A percentile compares a stretch with the other conserved stretches of the same genome.
Evolutionary conservation across 2,888 invertebrate genomes (phyloP).

Genomic region (Creontiades dilutus): DNA sequence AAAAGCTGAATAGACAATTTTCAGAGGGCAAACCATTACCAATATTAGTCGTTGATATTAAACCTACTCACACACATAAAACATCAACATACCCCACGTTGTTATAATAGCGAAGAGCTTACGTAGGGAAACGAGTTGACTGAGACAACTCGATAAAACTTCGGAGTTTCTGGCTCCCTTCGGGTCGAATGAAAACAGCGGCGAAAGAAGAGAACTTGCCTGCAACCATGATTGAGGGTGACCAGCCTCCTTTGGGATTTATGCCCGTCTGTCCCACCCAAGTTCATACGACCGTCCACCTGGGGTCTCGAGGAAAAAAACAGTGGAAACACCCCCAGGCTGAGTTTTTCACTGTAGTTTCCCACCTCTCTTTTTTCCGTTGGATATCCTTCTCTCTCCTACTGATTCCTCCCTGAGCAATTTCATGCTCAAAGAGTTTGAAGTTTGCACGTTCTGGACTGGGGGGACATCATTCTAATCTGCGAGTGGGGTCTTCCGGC

Average conservation of each 20-base stretch:
- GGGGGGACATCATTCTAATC: background rate
- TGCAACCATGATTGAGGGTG: slow-evolving; percentile 26
- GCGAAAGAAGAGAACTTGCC: background rate
- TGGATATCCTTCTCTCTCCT: background rate
- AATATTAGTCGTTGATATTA: too few species aligned
- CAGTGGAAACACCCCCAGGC: background rate
- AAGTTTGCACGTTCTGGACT: background rate
- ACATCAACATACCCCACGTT: too few species aligned
- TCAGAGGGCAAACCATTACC: too few species aligned
- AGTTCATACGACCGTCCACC: slow-evolving; percentile 16
- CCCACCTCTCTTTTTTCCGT: background rate
- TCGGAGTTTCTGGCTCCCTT: background rate
- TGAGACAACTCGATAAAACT: background rate
- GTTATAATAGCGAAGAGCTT: too few species aligned
- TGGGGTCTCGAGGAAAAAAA: background rate
- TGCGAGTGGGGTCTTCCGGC: background rate
- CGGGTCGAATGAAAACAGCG: background rate
- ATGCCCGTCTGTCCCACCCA: slow-evolving; percentile 19
- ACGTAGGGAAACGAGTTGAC: too few species aligned
- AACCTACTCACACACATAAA: too few species aligned
- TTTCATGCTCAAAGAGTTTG: background rate
- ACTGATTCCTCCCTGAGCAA: background rate
- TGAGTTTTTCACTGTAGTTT: background rate
- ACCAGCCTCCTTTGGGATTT: slow-evolving; percentile 44
- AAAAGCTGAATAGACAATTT: too few species aligned